Evolutionary conservation across 2,888 invertebrate species (phyloP).

Genomic region (Pachydiplax longipennis): DNA sequence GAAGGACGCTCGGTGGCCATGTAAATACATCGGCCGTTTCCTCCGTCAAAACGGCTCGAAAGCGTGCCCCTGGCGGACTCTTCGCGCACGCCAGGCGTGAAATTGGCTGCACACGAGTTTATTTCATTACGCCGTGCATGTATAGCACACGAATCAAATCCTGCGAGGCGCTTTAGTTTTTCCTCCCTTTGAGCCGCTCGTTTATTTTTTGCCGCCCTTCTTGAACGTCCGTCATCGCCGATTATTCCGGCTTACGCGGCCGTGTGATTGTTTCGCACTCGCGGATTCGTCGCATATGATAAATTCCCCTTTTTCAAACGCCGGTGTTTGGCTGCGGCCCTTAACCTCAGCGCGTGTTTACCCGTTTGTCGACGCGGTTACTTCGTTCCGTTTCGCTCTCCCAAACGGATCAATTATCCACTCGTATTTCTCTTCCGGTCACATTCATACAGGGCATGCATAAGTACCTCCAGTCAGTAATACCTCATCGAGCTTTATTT

Average conservation of each 20-base stretch:
- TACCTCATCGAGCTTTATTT: background rate
- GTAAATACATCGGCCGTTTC: background rate
- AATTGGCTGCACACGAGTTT: constrained; percentile 32
- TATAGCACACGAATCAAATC: background rate
- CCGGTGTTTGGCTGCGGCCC: background rate
- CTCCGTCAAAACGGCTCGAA: background rate
- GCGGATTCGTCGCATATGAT: background rate
- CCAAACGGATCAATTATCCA: background rate
- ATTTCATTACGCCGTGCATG: constrained; percentile 16
- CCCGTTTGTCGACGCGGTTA: background rate
- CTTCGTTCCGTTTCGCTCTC: background rate
- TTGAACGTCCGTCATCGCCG: background rate
- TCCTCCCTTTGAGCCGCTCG: background rate
- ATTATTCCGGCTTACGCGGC: background rate
- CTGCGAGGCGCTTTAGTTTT: background rate
- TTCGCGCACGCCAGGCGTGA: constrained; percentile 9
- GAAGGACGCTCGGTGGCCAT: background rate
- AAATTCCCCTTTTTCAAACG: background rate
- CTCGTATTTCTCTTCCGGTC: background rate
- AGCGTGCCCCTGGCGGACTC: background rate
- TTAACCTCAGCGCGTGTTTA: background rate
- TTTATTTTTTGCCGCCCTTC: background rate
- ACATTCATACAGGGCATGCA: background rate
- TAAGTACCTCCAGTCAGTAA: background rate
- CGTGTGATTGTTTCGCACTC: background rate